A percentile compares a stretch with the other conserved stretches of the same genome.
These are phyloP conservation scores for Coilia nasus DNA, from an alignment of 2,797 vertebrate species.

Conservation along the genomic window DNA sequence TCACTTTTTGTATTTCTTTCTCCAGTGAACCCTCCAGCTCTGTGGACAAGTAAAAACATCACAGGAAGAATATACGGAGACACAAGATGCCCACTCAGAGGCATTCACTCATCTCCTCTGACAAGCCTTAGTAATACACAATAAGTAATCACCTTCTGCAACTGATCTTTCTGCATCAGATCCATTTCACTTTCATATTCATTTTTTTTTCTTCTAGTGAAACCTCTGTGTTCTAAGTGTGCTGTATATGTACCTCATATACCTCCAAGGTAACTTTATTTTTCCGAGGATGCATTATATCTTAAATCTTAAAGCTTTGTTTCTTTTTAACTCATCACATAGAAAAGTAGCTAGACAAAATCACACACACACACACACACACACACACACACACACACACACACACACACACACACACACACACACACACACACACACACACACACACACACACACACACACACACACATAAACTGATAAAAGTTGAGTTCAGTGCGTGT, in stretches of 20 bases:
- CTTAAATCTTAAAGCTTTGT: background rate
- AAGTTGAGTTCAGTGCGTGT: no score
- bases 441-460: background rate
- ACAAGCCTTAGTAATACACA: background rate
- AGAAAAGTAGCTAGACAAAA: no score
- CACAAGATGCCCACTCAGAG: background rate
- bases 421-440: background rate
- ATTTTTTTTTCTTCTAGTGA: background rate
- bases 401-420: no score
- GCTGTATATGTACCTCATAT: background rate
- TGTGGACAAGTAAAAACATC: background rate
- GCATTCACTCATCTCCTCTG: background rate
- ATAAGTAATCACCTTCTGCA: background rate
- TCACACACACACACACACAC: background rate
- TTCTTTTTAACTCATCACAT: background rate
- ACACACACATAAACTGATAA: no score
- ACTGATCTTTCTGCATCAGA: background rate
- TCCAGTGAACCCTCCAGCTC: constrained; percentile 11
- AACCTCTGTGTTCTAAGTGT: background rate
- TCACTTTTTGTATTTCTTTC: background rate
- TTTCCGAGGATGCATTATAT: no score
- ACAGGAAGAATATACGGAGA: background rate
- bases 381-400: no score
- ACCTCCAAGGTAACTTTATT: no score
- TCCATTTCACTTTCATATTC: background rate